phyloP scores from a whole-genome alignment of 2,888 invertebrate genomes.

The Piscicola geometra region DNA sequence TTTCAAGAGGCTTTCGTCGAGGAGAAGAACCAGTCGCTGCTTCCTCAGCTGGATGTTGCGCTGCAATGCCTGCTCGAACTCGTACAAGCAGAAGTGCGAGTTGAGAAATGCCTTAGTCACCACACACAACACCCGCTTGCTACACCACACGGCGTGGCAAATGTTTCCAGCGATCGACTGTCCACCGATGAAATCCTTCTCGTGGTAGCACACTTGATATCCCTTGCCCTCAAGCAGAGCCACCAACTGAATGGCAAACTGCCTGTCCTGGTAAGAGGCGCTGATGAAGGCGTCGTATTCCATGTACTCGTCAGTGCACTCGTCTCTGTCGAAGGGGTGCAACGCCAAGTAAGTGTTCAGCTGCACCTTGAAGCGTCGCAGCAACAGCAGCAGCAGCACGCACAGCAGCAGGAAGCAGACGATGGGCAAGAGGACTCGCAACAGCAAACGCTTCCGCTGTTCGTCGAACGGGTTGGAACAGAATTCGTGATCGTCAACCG shows the following conservation, averaged over 20 bases:
- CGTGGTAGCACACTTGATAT: slow-evolving; percentile 43
- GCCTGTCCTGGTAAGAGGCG: slow-evolving; percentile 43
- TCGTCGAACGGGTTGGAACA: slow-evolving; percentile 12
- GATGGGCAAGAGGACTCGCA: background rate
- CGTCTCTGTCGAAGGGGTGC: slow-evolving; percentile 40
- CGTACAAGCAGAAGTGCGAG: slow-evolving; percentile 46
- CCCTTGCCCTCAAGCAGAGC: slow-evolving; percentile 40
- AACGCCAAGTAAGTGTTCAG: slow-evolving; percentile 27
- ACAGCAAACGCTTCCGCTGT: background rate
- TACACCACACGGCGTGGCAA: slow-evolving; percentile 42
- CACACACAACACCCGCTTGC: slow-evolving; percentile 44
- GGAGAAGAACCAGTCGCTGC: slow-evolving; percentile 31
- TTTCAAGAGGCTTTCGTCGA: background rate
- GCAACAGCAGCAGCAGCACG: background rate
- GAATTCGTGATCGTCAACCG: slow-evolving; percentile 29
- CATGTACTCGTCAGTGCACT: slow-evolving; percentile 39
- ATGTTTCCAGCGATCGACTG: slow-evolving; percentile 44
- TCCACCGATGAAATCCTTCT: slow-evolving; percentile 45
- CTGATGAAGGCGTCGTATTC: slow-evolving; percentile 45
- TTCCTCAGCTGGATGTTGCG: slow-evolving; percentile 17
- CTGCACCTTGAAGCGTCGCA: slow-evolving; percentile 24
- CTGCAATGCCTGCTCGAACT: slow-evolving; percentile 44
- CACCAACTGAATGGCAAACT: slow-evolving; percentile 29
- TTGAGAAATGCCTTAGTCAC: slow-evolving; percentile 42
- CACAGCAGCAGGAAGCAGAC: background rate